A percentile compares a stretch with the other conserved stretches of the same genome.
These are phyloP conservation scores for Habroteleia sp. DNA, from an alignment of 2,888 invertebrate genomes.

Conservation along the genomic window DNA sequence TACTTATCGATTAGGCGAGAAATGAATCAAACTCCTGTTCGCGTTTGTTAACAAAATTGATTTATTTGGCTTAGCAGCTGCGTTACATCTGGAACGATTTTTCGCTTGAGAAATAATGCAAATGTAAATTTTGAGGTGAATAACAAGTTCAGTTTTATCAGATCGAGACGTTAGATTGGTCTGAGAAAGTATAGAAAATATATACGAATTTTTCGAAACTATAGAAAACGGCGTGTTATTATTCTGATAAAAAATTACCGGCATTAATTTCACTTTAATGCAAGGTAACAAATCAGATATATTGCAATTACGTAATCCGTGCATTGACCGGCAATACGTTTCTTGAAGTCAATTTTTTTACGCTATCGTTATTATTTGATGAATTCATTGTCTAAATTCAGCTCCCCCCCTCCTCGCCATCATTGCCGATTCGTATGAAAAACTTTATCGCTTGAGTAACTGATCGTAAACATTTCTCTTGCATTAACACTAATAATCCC, in stretches of 20 bases:
- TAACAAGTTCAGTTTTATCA: constrained; percentile 1
- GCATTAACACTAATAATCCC: not conserved
- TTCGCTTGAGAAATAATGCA: no score
- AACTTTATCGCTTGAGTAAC: constrained; percentile 1
- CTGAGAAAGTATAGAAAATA: constrained; percentile 42
- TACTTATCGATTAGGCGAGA: constrained; percentile 16
- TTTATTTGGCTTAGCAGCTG: no score
- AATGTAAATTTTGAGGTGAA: constrained; percentile 6
- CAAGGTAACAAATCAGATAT: no score
- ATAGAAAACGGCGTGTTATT: constrained; percentile 47
- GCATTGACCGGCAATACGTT: no score
- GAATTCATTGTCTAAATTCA: no score
- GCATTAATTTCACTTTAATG: constrained; percentile 39
- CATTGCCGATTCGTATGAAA: not conserved
- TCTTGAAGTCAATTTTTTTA: not conserved
- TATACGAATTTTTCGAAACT: constrained; percentile 45
- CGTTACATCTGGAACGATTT: no score
- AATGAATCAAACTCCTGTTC: no score
- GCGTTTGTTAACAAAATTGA: constrained; percentile 1
- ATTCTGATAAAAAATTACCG: constrained; percentile 23
- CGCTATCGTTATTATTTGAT: no score
- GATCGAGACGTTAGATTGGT: constrained; percentile 14
- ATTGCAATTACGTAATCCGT: no score
- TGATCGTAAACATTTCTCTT: constrained; percentile 6
- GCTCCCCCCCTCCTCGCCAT: no score